Evolutionary conservation across 2,888 invertebrate species (phyloP).

Genomic region (Melanargia galathea): DNA sequence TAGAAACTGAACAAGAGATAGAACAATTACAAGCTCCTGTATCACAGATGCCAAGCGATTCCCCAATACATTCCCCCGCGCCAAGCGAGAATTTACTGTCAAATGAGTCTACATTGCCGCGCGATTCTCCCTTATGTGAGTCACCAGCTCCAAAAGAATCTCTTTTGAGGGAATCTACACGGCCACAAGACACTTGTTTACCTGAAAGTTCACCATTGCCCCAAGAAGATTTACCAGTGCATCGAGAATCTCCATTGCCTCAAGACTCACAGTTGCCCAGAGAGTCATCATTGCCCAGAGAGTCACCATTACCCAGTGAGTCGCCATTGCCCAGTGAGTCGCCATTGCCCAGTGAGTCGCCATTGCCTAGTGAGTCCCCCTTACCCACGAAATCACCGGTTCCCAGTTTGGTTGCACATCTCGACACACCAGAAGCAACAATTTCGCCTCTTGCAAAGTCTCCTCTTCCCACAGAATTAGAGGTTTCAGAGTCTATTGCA

Average conservation of each 20-base stretch:
- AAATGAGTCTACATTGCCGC: conserved; percentile 28
- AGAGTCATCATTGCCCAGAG: conserved; percentile 47
- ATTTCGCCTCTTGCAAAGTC: conserved; percentile 47
- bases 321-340: conserved; percentile 44
- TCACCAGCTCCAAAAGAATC: conserved; percentile 40
- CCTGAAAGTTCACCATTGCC: conserved; percentile 46
- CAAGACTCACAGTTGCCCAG: conserved; percentile 45
- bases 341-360: conserved; percentile 45
- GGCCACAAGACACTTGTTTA: conserved; percentile 44
- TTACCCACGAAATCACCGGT: conserved; percentile 48
- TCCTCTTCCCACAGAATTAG: conserved; percentile 24
- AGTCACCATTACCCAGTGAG: conserved; percentile 43
- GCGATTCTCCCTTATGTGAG: conserved; percentile 22
- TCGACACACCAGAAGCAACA: conserved; percentile 38
- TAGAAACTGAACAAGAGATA: conserved; percentile 28
- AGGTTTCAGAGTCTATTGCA: conserved; percentile 32
- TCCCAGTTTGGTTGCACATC: conserved; percentile 26
- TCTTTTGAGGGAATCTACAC: conserved; percentile 45
- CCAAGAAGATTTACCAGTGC: conserved; percentile 40
- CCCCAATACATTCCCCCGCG: conserved; percentile 36
- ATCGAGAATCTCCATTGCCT: conserved; percentile 44
- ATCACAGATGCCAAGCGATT: conserved; percentile 30
- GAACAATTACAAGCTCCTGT: conserved; percentile 31
- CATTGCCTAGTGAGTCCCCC: conserved; percentile 44
- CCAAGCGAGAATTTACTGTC: conserved; percentile 28